Evolutionary conservation across 2,888 invertebrate species (phyloP).

Genomic region (Pyralis farinalis): DNA sequence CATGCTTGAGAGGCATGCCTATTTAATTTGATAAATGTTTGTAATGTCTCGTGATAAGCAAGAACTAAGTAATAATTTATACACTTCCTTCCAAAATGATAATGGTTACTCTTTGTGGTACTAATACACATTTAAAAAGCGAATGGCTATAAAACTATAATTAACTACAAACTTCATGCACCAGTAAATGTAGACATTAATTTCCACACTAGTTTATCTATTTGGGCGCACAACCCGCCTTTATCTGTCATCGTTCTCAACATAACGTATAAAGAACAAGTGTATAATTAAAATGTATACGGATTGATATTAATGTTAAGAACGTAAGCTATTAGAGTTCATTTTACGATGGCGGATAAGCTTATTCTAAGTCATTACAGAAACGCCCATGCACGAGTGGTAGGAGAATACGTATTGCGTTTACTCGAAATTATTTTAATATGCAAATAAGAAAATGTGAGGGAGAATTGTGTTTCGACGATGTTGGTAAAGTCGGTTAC

Average conservation of each 20-base stretch:
- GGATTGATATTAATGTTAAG: conserved; percentile 39
- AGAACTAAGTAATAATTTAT: conserved; percentile 60
- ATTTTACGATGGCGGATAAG: conserved; percentile 36
- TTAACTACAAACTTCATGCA: conserved; percentile 80
- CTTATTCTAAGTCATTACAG: conserved; percentile 42
- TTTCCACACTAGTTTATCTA: conserved; percentile 81
- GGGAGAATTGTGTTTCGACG: conserved; percentile 76
- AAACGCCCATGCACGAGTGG: conserved; percentile 39
- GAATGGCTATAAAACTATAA: conserved; percentile 77
- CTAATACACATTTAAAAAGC: conserved; percentile 71
- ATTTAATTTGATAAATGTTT: conserved; percentile 66
- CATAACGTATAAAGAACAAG: conserved; percentile 47
- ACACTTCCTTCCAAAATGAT: conserved; percentile 73
- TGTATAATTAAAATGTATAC: conserved; percentile 37
- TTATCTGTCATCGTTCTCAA: conserved; percentile 77
- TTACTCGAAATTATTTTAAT: conserved; percentile 80
- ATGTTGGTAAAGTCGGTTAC: conserved; percentile 72
- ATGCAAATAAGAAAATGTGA: conserved; percentile 81
- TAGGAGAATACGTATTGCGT: conserved; percentile 76
- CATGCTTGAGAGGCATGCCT: conserved; percentile 49
- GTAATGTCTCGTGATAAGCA: conserved; percentile 56
- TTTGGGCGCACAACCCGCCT: conserved; percentile 78
- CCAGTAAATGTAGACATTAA: conserved; percentile 81
- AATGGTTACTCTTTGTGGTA: conserved; percentile 73
- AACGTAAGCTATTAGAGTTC: conserved; percentile 36